phyloP scores from a whole-genome alignment of 2,113 vertebrate genomes.

The Terrapene triunguis region DNA sequence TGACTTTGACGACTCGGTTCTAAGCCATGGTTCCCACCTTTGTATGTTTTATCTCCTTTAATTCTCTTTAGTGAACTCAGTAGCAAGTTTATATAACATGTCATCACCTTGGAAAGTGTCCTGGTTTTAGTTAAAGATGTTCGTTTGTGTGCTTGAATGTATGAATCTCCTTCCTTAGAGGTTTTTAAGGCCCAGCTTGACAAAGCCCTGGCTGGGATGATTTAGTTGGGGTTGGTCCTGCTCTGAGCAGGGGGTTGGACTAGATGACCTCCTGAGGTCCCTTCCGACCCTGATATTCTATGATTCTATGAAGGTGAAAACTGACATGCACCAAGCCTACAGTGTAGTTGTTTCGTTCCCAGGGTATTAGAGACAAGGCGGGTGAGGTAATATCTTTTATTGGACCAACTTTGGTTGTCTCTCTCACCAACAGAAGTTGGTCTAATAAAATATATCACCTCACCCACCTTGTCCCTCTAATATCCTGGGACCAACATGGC shows the following conservation, averaged over 20 bases:
- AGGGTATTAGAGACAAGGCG: neutral
- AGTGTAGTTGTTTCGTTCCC: neutral
- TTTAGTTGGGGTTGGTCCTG: no score
- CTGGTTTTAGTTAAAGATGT: neutral
- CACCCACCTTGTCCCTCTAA: neutral
- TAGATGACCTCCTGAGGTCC: no score
- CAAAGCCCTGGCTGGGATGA: no score
- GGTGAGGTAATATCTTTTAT: neutral
- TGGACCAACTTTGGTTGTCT: neutral
- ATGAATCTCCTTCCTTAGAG: no score
- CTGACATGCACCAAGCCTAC: neutral
- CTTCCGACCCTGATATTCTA: no score
- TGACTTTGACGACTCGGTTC: neutral
- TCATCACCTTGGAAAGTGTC: neutral
- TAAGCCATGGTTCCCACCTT: neutral
- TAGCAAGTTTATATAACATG: neutral
- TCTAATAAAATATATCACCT: neutral
- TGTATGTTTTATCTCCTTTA: neutral
- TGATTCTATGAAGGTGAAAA: fast-evolving
- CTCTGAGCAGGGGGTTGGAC: no score
- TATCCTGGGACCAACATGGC: neutral
- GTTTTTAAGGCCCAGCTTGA: no score
- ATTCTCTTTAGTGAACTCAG: fast-evolving
- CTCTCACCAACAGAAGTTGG: neutral
- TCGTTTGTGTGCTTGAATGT: neutral